Conservation (phyloP, 2,113 vertebrate genomes). For the Anhinga rufa region DNA sequence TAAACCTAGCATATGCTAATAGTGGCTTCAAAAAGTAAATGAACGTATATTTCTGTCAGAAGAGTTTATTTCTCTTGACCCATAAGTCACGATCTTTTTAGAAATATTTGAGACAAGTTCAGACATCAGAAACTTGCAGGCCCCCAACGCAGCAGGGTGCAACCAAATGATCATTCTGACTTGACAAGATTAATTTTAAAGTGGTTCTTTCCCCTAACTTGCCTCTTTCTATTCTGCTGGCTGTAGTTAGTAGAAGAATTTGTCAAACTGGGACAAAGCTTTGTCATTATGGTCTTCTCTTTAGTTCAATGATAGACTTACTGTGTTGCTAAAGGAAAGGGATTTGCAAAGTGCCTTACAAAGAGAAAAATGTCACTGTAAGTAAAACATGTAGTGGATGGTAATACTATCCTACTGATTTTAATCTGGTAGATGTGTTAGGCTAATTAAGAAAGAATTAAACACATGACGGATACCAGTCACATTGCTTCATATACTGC, state of each 20-base stretch:
- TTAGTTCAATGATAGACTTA: neutral
- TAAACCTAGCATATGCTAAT: neutral
- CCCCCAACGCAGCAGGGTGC: neutral
- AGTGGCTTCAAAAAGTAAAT: constrained; percentile 22
- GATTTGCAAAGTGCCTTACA: constrained; percentile 15
- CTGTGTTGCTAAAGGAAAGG: neutral
- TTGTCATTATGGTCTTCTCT: neutral
- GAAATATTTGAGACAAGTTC: constrained; percentile 17
- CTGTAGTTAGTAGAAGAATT: neutral
- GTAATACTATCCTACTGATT: neutral
- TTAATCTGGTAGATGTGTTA: neutral
- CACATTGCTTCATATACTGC: neutral
- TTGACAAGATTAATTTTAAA: constrained; percentile 40
- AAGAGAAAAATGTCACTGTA: neutral
- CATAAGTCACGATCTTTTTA: neutral
- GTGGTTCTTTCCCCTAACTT: neutral
- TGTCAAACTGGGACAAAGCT: neutral
- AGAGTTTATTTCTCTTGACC: neutral
- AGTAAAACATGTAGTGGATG: neutral
- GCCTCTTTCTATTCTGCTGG: neutral
- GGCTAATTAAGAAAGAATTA: constrained; percentile 10
- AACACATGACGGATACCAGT: neutral
- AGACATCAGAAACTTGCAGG: constrained; percentile 35
- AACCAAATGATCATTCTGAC: constrained; percentile 39
- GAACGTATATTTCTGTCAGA: neutral